These are phyloP conservation scores for Dermochelys coriacea DNA, from an alignment of 2,797 vertebrate species.

Conservation along the genomic window DNA sequence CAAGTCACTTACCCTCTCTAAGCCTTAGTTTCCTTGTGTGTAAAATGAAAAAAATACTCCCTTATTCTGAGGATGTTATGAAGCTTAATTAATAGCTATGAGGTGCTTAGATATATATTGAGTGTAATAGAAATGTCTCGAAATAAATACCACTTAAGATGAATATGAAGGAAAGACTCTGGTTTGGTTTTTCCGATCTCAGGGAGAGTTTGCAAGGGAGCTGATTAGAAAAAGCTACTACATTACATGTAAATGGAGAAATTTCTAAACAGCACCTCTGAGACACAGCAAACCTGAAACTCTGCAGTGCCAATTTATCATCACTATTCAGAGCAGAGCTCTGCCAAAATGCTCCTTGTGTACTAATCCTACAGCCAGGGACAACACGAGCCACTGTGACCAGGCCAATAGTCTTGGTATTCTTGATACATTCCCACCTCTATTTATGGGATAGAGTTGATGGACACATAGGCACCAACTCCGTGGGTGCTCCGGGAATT, in stretches of 20 bases:
- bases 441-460: accelerated
- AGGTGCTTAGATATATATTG: background rate
- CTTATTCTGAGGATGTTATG: background rate
- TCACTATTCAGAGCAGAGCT: background rate
- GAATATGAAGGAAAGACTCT: background rate
- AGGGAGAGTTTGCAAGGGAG: background rate
- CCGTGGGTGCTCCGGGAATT: no score
- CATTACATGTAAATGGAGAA: background rate
- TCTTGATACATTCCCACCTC: background rate
- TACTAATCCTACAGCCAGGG: background rate
- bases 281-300: background rate
- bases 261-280: background rate
- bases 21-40: background rate
- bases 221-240: background rate
- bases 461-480: no score
- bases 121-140: background rate
- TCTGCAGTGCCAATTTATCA: background rate
- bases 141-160: background rate
- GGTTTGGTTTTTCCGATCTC: background rate
- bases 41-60: background rate
- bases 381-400: background rate
- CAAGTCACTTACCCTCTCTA: background rate
- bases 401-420: background rate
- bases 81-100: background rate
- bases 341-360: background rate